These are phyloP conservation scores for Agonum fuliginosum DNA, from an alignment of 2,888 invertebrate species.

Conservation along the genomic window DNA sequence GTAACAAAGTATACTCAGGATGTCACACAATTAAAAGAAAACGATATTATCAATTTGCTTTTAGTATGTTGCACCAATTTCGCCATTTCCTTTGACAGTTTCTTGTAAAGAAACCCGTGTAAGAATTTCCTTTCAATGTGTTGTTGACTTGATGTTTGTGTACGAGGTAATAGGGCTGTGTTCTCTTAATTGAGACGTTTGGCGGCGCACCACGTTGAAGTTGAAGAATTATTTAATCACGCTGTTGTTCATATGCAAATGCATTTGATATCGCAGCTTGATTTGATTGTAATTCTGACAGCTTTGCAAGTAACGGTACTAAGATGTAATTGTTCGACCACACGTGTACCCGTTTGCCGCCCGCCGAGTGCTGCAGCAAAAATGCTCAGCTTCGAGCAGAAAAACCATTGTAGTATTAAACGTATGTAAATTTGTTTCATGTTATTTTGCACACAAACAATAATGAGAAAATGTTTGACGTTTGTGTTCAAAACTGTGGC, in stretches of 20 bases:
- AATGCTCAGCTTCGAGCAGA: conserved; percentile 16
- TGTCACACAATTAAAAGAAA: conserved; percentile 32
- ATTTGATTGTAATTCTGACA: neutral
- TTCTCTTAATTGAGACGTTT: conserved; percentile 1
- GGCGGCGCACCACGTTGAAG: too few species aligned
- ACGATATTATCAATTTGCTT: conserved; percentile 10
- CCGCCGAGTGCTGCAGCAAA: neutral
- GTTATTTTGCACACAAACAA: conserved; percentile 57
- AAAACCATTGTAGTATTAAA: conserved; percentile 57
- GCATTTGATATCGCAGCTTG: neutral
- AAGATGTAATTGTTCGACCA: conserved; percentile 2
- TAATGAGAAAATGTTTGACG: conserved; percentile 15
- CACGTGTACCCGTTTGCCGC: conserved; percentile 3
- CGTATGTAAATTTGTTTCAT: conserved; percentile 50
- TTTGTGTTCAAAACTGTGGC: conserved; percentile 56
- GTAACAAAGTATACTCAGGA: conserved; percentile 39
- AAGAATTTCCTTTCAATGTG: conserved; percentile 22
- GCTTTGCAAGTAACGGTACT: neutral
- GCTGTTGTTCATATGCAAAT: neutral
- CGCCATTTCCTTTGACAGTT: conserved; percentile 36
- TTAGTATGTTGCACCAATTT: conserved; percentile 23
- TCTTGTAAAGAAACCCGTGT: conserved; percentile 44
- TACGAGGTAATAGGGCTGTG: conserved; percentile 54
- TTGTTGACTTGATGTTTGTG: conserved; percentile 34
- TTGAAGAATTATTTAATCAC: neutral